phyloP scores from a whole-genome alignment of 2,113 vertebrate genomes.

The Sitta europaea region DNA sequence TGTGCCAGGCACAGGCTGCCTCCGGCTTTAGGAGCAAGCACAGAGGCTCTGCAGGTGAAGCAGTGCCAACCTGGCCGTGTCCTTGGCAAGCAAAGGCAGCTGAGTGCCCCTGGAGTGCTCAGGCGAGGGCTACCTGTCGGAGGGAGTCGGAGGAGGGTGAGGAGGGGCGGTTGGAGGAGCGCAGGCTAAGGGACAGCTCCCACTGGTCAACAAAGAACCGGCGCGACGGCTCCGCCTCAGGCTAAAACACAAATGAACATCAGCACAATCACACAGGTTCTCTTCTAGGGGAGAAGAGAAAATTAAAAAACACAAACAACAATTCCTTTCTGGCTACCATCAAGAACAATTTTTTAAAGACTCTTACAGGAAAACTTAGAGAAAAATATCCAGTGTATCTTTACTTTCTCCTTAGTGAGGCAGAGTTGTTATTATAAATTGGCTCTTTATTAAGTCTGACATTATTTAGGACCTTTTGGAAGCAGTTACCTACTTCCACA shows the following conservation, averaged over 20 bases:
- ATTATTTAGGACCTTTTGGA: constrained; percentile 17
- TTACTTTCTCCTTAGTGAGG: neutral
- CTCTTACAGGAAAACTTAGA: neutral
- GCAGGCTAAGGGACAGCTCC: constrained; percentile 79
- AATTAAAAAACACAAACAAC: neutral
- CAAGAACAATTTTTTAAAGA: neutral
- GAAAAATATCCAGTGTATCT: neutral
- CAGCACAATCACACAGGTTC: constrained; percentile 3
- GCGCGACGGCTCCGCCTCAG: constrained; percentile 80
- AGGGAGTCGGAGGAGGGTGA: constrained; percentile 79
- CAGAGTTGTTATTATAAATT: neutral
- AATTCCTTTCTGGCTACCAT: neutral
- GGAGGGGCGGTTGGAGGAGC: constrained; percentile 72
- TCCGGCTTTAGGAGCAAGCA: neutral
- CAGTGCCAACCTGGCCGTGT: neutral
- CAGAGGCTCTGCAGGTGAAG: neutral
- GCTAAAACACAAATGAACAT: constrained; percentile 74
- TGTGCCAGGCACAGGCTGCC: neutral
- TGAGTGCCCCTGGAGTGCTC: neutral
- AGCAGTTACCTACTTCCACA: neutral
- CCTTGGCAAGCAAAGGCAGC: constrained; percentile 18
- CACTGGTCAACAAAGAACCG: constrained; percentile 87
- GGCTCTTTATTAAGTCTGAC: neutral
- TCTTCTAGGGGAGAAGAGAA: neutral
- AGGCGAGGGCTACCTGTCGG: constrained; percentile 85